Percentiles rank a stretch among this genome's conserved stretches.
phyloP scores from a whole-genome alignment of 2,113 vertebrate genomes.

The Sorex fumeus region DNA sequence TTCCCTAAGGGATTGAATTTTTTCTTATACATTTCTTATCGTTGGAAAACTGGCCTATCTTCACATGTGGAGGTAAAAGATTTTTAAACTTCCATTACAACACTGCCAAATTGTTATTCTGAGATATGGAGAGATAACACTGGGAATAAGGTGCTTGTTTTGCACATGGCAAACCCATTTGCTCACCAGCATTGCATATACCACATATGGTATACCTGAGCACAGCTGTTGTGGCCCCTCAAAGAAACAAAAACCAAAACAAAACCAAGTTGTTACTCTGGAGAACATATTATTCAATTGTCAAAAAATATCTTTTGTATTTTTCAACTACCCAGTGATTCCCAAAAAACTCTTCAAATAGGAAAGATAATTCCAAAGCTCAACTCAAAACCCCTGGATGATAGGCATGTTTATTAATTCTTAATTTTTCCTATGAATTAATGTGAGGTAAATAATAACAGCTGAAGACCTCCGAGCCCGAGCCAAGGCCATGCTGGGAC shows the following conservation, averaged over 20 bases:
- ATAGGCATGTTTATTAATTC: background rate
- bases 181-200: too few species aligned
- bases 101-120: background rate
- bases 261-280: too few species aligned
- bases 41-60: background rate
- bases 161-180: too few species aligned
- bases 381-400: background rate
- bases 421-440: background rate
- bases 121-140: too few species aligned
- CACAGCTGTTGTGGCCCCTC: too few species aligned
- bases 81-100: background rate
- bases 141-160: too few species aligned
- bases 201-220: too few species aligned
- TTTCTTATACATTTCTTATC: slow-evolving; percentile 5
- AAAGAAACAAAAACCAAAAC: too few species aligned
- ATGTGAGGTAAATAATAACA: background rate
- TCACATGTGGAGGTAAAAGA: background rate
- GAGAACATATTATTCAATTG: background rate
- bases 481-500: too few species aligned
- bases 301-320: slow-evolving; percentile 5
- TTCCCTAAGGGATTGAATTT: background rate
- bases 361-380: slow-evolving; percentile 6
- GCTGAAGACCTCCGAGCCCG: too few species aligned
- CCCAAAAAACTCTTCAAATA: background rate
- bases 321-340: slow-evolving; percentile 7